phyloP scores from a whole-genome alignment of 1,140 invertebrate genomes.

The Formica exsecta region DNA sequence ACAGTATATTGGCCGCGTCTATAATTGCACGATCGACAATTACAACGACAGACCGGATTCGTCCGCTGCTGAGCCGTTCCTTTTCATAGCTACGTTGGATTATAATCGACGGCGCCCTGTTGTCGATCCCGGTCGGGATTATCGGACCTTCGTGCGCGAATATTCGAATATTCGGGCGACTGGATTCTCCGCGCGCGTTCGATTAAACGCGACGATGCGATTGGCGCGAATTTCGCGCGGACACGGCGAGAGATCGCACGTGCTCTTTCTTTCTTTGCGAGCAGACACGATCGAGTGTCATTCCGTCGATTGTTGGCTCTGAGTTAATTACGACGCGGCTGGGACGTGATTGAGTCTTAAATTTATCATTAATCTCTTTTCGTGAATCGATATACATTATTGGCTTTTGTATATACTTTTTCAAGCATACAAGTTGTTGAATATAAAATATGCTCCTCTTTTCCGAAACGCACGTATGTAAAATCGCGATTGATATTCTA shows the following conservation, averaged over 20 bases:
- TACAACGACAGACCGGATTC: slow-evolving; percentile 30
- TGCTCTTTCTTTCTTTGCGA: background rate
- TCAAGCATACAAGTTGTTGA: background rate
- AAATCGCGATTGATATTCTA: slow-evolving; percentile 31
- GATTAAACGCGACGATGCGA: slow-evolving; percentile 53
- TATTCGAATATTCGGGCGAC: slow-evolving; percentile 53
- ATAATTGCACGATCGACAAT: slow-evolving; percentile 45
- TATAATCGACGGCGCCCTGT: slow-evolving; percentile 4
- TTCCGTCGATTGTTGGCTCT: background rate
- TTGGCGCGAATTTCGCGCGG: slow-evolving; percentile 45
- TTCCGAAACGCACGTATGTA: slow-evolving; percentile 42
- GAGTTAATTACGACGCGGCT: slow-evolving; percentile 1
- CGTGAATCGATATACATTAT: background rate
- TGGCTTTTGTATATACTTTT: background rate
- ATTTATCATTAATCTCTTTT: slow-evolving; percentile 23
- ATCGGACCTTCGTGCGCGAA: slow-evolving; percentile 46
- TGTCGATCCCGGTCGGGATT: slow-evolving; percentile 8
- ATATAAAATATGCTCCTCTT: slow-evolving; percentile 19
- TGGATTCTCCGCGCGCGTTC: slow-evolving; percentile 36
- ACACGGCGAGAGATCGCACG: slow-evolving; percentile 16
- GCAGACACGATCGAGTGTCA: background rate
- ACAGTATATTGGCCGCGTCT: slow-evolving; percentile 27
- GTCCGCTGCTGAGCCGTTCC: slow-evolving; percentile 21
- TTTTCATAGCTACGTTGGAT: slow-evolving; percentile 44
- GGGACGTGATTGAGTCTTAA: background rate